A percentile compares a stretch with the other conserved stretches of the same genome.
These are phyloP conservation scores for Silurus lanzhouensis DNA, from an alignment of 2,797 vertebrate genomes.

Conservation along the genomic window DNA sequence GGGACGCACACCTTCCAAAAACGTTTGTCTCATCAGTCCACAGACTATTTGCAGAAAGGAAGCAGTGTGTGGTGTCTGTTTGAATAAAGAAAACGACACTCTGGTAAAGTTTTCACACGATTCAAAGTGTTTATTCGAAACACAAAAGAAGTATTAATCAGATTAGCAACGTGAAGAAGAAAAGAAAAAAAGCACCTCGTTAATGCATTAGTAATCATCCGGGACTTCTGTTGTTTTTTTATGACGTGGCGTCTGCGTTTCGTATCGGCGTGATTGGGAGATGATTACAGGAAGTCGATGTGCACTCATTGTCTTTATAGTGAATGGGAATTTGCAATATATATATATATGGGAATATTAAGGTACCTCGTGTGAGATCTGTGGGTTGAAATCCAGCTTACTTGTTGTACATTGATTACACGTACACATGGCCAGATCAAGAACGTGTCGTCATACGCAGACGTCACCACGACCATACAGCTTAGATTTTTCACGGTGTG, in stretches of 20 bases:
- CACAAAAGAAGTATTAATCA: constrained; percentile 49
- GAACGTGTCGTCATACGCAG: not conserved
- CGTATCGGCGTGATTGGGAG: not conserved
- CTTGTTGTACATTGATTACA: not conserved
- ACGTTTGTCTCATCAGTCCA: too few species aligned
- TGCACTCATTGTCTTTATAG: not conserved
- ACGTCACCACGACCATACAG: not conserved
- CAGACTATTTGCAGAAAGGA: not conserved
- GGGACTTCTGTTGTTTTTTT: not conserved
- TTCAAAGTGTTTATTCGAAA: constrained; percentile 49
- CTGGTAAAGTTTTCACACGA: constrained; percentile 10
- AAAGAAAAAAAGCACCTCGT: constrained; percentile 47
- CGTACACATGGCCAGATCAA: constrained; percentile 7
- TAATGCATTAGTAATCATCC: constrained; percentile 36
- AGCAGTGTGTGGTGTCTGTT: not conserved
- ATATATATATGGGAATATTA: not conserved
- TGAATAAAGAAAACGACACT: not conserved
- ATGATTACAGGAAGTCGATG: not conserved
- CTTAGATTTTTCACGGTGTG: constrained; percentile 36
- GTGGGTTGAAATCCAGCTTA: not conserved
- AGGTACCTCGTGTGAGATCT: not conserved
- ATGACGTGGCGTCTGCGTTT: not conserved
- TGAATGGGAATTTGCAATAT: not conserved
- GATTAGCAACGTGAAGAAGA: constrained; percentile 38
- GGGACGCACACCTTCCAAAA: too few species aligned